Evolutionary conservation across 1,140 invertebrate species (phyloP).

Genomic region (Penaeus vannamei): DNA sequence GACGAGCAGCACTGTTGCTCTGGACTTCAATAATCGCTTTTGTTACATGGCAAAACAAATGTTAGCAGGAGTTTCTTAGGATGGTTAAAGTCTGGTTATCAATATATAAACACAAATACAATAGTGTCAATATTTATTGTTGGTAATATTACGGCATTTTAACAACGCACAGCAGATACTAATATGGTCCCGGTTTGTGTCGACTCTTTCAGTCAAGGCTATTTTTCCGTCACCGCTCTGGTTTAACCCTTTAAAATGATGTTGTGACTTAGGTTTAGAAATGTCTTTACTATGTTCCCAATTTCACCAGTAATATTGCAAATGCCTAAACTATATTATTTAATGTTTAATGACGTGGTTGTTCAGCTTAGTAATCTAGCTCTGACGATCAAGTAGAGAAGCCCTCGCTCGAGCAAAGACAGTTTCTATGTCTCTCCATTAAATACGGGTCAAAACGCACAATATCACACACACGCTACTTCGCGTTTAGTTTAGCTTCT

Average conservation of each 20-base stretch:
- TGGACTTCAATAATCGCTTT: conserved; percentile 61
- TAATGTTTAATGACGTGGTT: conserved; percentile 65
- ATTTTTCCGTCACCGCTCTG: conserved; percentile 53
- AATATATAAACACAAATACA: conserved; percentile 64
- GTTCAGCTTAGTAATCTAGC: conserved; percentile 63
- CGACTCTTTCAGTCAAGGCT: conserved; percentile 51
- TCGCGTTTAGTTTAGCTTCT: conserved; percentile 66
- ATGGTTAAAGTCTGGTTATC: conserved; percentile 64
- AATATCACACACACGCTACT: conserved; percentile 65
- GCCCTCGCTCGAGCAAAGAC: conserved; percentile 63
- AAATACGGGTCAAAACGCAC: conserved; percentile 65
- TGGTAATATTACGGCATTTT: conserved; percentile 65
- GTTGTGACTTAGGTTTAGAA: conserved; percentile 65
- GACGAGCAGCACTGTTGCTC: conserved; percentile 49
- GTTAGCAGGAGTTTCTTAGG: conserved; percentile 64
- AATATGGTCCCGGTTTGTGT: conserved; percentile 64
- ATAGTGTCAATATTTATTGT: conserved; percentile 64
- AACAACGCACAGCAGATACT: conserved; percentile 64
- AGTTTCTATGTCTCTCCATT: conserved; percentile 64
- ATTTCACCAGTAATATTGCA: conserved; percentile 64
- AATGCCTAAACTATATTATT: conserved; percentile 63
- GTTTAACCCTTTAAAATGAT: conserved; percentile 60
- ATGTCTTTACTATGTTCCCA: conserved; percentile 65
- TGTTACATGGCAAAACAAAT: conserved; percentile 65
- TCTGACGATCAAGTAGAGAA: conserved; percentile 60